A percentile compares a stretch with the other conserved stretches of the same genome.
Conservation (phyloP, 2,113 vertebrate genomes). For the Oenanthe melanoleuca region DNA sequence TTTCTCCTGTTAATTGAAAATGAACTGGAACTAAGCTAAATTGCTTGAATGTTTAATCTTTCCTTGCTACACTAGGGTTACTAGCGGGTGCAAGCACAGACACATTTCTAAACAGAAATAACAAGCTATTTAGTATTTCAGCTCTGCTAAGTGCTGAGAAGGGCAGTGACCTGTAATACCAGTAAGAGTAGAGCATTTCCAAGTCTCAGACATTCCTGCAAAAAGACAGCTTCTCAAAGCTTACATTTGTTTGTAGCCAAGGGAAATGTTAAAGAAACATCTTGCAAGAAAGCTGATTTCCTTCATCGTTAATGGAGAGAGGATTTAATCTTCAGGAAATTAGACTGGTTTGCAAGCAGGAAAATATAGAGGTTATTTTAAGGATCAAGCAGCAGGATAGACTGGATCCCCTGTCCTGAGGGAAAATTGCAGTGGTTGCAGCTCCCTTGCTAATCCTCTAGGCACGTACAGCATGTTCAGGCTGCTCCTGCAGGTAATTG, state of each 20-base stretch:
- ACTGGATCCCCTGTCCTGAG: neutral
- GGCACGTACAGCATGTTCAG: neutral
- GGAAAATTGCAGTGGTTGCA: slow-evolving; percentile 9
- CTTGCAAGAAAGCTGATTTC: neutral
- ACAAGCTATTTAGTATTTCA: slow-evolving; percentile 51
- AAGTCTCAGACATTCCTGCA: neutral
- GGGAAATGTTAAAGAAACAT: neutral
- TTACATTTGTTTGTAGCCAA: neutral
- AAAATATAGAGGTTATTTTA: slow-evolving; percentile 5
- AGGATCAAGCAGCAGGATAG: slow-evolving; percentile 32
- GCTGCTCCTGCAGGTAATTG: neutral
- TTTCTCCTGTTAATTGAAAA: slow-evolving; percentile 76
- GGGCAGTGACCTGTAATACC: slow-evolving; percentile 38
- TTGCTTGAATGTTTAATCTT: slow-evolving; percentile 73
- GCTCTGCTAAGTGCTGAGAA: slow-evolving; percentile 38
- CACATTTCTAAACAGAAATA: slow-evolving; percentile 56
- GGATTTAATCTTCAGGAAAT: slow-evolving; percentile 36
- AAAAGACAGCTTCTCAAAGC: neutral
- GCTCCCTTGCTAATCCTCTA: neutral
- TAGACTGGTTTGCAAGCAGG: neutral
- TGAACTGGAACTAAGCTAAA: slow-evolving; percentile 72
- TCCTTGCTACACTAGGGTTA: slow-evolving; percentile 59
- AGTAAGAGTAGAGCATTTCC: neutral
- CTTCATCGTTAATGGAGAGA: neutral
- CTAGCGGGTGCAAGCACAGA: slow-evolving; percentile 24